phyloP scores from a whole-genome alignment of 2,113 vertebrate species.

The Cyprinodon tularosa region DNA sequence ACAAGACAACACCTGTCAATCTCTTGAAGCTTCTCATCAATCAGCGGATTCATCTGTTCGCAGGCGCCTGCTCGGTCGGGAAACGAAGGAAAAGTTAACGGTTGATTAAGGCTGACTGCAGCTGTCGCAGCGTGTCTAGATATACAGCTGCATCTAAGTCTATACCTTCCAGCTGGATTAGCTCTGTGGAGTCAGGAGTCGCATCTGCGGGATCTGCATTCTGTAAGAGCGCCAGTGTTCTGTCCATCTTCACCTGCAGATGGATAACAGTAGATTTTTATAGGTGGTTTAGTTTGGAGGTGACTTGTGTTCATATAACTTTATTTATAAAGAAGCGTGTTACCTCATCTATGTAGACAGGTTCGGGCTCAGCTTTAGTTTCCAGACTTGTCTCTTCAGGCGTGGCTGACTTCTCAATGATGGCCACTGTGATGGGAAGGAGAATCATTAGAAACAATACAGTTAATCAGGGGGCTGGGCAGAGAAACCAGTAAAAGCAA shows the following conservation, averaged over 20 bases:
- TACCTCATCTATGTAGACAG: conserved; percentile 96
- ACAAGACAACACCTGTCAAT: conserved; percentile 88
- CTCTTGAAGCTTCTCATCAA: conserved; percentile 95
- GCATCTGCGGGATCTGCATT: conserved; percentile 91
- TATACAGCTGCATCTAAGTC: conserved; percentile 13
- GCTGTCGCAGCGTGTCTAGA: background rate
- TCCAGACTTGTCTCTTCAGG: conserved; percentile 82
- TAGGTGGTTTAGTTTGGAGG: background rate
- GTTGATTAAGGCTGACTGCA: background rate
- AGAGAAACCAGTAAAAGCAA: background rate
- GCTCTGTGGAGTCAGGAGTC: conserved; percentile 85
- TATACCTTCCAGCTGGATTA: conserved; percentile 92
- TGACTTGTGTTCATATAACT: background rate
- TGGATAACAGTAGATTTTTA: background rate
- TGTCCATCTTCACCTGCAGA: conserved; percentile 93
- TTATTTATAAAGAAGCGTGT: background rate
- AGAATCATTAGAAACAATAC: background rate
- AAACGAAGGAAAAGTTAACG: background rate
- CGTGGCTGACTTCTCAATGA: conserved; percentile 78
- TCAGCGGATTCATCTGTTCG: conserved; percentile 97
- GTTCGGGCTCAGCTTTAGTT: conserved; percentile 87
- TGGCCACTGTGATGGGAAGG: conserved; percentile 48
- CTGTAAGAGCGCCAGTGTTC: conserved; percentile 87
- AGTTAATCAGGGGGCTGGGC: conserved; percentile 1
- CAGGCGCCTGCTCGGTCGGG: conserved; percentile 86